phyloP scores from a whole-genome alignment of 2,888 invertebrate species.

The Zeuzera pyrina region DNA sequence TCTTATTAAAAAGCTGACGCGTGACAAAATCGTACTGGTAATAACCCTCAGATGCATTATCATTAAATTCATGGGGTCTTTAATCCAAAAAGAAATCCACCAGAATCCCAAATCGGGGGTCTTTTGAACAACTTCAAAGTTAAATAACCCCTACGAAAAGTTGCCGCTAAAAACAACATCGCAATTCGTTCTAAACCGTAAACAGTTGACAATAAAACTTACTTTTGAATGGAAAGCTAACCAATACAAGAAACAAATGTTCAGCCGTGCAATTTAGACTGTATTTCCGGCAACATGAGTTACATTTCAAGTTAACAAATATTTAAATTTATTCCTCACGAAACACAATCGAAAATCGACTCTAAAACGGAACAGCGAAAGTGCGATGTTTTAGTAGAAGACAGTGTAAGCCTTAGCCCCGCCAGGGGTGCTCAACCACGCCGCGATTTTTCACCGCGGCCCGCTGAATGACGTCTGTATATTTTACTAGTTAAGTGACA shows the following conservation, averaged over 20 bases:
- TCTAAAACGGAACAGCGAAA: slow-evolving; percentile 20
- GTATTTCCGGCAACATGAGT: slow-evolving; percentile 71
- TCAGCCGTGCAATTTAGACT: slow-evolving; percentile 68
- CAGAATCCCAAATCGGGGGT: slow-evolving; percentile 66
- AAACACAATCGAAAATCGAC: slow-evolving; percentile 34
- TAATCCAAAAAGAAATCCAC: slow-evolving; percentile 71
- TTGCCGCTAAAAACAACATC: slow-evolving; percentile 19
- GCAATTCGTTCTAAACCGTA: slow-evolving; percentile 32
- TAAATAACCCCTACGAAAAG: slow-evolving; percentile 54
- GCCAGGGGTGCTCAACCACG: slow-evolving; percentile 51
- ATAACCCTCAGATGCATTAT: slow-evolving; percentile 57
- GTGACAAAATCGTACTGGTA: slow-evolving; percentile 48
- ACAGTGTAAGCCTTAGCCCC: slow-evolving; percentile 5
- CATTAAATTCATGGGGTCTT: slow-evolving; percentile 70
- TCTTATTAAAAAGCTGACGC: slow-evolving; percentile 40
- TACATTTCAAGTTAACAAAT: slow-evolving; percentile 73
- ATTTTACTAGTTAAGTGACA: slow-evolving; percentile 71
- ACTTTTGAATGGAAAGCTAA: slow-evolving; percentile 23
- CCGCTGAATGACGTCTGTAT: slow-evolving; percentile 67
- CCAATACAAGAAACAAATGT: slow-evolving; percentile 59
- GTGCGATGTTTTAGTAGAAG: slow-evolving; percentile 10
- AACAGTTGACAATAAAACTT: slow-evolving; percentile 25
- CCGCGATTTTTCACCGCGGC: slow-evolving; percentile 63
- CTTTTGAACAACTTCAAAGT: slow-evolving; percentile 72
- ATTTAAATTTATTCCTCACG: slow-evolving; percentile 64